A percentile compares a stretch with the other conserved stretches of the same genome.
Conservation (phyloP, 2,797 vertebrate genomes). For the Toxotes lorentzi region DNA sequence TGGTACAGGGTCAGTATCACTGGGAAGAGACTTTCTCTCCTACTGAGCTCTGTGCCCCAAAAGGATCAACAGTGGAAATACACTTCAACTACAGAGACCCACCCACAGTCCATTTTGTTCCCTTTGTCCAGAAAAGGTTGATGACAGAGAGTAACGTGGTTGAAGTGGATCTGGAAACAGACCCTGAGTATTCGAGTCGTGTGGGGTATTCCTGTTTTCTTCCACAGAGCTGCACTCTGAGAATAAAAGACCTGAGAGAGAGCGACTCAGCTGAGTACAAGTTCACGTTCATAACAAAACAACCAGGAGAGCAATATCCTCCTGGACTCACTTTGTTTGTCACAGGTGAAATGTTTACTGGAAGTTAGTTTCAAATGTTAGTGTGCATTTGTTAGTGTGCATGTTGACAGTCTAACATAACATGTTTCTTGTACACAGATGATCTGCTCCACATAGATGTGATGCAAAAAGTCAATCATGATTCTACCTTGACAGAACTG, state of each 20-base stretch:
- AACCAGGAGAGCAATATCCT: fast-evolving
- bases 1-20: not conserved
- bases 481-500: not conserved
- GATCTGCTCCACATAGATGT: not conserved
- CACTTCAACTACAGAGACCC: not conserved
- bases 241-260: constrained; percentile 36
- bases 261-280: constrained; percentile 50
- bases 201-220: not conserved
- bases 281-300: constrained; percentile 47
- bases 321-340: constrained; percentile 43
- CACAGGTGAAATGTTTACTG: constrained; percentile 36
- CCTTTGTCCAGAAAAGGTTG: not conserved
- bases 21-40: not conserved
- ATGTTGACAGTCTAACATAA: not conserved
- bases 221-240: constrained; percentile 3
- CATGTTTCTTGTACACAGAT: not conserved
- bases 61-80: constrained; percentile 37
- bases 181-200: not conserved
- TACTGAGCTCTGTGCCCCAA: not conserved
- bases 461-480: not conserved
- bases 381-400: too few species aligned
- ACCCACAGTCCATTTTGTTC: fast-evolving
- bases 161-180: not conserved
- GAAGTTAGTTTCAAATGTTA: not conserved
- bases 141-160: not conserved